Evolutionary conservation across 2,797 vertebrate genomes (phyloP).

Genomic region (Paguma larvata): DNA sequence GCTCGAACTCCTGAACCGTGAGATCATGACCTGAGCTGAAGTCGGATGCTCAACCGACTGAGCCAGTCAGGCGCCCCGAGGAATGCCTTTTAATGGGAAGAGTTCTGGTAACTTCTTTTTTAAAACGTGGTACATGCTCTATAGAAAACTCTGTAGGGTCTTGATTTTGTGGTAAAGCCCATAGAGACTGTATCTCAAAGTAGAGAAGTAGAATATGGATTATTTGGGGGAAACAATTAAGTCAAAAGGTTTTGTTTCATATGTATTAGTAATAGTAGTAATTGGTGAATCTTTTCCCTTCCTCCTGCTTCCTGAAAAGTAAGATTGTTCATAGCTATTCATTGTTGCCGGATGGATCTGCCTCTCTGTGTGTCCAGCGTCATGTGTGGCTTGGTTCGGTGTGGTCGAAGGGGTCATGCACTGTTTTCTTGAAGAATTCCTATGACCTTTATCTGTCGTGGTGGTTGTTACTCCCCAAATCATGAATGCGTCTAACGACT

Average conservation of each 20-base stretch:
- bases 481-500: constrained; percentile 10
- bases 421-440: constrained; percentile 41
- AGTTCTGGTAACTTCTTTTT: not conserved
- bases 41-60: too few relatives aligned
- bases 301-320: constrained; percentile 43
- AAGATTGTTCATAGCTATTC: not conserved
- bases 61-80: not conserved
- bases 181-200: not conserved
- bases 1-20: too few relatives aligned
- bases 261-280: not conserved
- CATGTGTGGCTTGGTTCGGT: not conserved
- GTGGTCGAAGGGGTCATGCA: not conserved
- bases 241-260: not conserved
- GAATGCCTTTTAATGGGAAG: constrained; percentile 39
- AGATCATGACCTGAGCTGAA: too few relatives aligned
- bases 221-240: constrained; percentile 54
- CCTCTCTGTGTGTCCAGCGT: not conserved
- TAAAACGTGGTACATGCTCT: not conserved
- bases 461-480: constrained; percentile 4
- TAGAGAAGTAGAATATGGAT: not conserved
- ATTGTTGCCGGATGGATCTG: not conserved
- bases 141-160: not conserved
- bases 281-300: constrained; percentile 57
- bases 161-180: constrained; percentile 30
- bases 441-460: not conserved